These are phyloP conservation scores for Elysia crispata DNA, from an alignment of 2,888 invertebrate genomes.

Conservation along the genomic window DNA sequence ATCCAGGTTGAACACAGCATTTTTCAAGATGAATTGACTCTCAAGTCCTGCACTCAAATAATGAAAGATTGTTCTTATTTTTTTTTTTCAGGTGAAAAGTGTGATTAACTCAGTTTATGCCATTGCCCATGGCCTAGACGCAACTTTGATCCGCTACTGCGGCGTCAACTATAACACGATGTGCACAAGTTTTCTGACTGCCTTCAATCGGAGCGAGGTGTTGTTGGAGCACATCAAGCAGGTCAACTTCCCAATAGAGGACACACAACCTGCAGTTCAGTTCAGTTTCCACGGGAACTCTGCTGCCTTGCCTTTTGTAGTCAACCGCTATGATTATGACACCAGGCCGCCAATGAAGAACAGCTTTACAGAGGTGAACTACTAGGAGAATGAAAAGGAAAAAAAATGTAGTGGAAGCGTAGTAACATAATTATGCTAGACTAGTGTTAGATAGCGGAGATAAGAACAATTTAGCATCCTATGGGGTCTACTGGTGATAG, in stretches of 20 bases:
- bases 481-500: too few relatives aligned
- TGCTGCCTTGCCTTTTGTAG: conserved; percentile 54
- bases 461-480: too few relatives aligned
- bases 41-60: too few relatives aligned
- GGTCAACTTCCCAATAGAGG: conserved; percentile 56
- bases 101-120: conserved; percentile 70
- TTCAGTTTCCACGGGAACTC: conserved; percentile 50
- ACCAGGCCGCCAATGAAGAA: too few relatives aligned
- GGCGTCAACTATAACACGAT: conserved; percentile 60
- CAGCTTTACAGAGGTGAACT: neutral
- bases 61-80: too few relatives aligned
- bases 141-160: conserved; percentile 64
- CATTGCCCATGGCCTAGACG: conserved; percentile 65
- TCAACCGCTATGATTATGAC: conserved; percentile 54
- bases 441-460: too few relatives aligned
- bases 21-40: too few relatives aligned
- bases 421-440: too few relatives aligned
- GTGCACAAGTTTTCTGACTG: conserved; percentile 64
- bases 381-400: too few relatives aligned
- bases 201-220: conserved; percentile 55
- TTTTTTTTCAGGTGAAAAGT: conserved; percentile 50
- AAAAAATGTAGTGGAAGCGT: too few relatives aligned
- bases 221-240: conserved; percentile 62
- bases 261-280: conserved; percentile 39
- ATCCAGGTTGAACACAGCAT: too few relatives aligned